Conservation (phyloP, 2,888 invertebrate species). For the Polyploca ridens region DNA sequence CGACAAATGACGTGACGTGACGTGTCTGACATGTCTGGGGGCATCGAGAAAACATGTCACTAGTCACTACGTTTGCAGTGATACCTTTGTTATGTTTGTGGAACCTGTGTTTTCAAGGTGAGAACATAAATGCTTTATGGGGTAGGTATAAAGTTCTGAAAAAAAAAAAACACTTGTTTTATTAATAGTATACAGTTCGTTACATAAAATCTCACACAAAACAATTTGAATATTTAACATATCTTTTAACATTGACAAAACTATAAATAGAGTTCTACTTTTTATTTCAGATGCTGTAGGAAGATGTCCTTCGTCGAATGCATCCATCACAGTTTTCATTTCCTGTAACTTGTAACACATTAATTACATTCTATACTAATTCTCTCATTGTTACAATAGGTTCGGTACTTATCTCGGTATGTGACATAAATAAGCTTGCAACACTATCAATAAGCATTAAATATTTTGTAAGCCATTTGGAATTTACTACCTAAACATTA, state of each 20-base stretch:
- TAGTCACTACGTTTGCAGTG: neutral
- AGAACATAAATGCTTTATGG: neutral
- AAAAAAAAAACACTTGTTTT: too few species aligned
- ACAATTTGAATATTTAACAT: neutral
- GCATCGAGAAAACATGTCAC: neutral
- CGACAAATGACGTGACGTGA: constrained; percentile 80
- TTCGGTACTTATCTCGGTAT: neutral
- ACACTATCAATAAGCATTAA: neutral
- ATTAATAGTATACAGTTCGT: neutral
- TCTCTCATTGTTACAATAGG: neutral
- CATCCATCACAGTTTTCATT: constrained; percentile 75
- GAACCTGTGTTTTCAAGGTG: neutral
- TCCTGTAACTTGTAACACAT: constrained; percentile 67
- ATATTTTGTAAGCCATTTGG: neutral
- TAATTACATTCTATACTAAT: constrained; percentile 49
- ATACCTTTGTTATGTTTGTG: neutral
- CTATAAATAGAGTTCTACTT: constrained; percentile 42
- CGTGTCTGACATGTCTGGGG: constrained; percentile 50
- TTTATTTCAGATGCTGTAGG: constrained; percentile 75
- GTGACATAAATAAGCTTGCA: neutral
- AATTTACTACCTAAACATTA: constrained; percentile 6
- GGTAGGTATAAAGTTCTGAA: too few species aligned
- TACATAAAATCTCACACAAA: neutral
- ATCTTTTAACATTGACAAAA: neutral
- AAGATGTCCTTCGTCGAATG: constrained; percentile 77